Percentiles rank a stretch among this genome's conserved stretches.
These are phyloP conservation scores for Antigone vipio DNA, from an alignment of 2,113 vertebrate genomes.

Conservation along the genomic window DNA sequence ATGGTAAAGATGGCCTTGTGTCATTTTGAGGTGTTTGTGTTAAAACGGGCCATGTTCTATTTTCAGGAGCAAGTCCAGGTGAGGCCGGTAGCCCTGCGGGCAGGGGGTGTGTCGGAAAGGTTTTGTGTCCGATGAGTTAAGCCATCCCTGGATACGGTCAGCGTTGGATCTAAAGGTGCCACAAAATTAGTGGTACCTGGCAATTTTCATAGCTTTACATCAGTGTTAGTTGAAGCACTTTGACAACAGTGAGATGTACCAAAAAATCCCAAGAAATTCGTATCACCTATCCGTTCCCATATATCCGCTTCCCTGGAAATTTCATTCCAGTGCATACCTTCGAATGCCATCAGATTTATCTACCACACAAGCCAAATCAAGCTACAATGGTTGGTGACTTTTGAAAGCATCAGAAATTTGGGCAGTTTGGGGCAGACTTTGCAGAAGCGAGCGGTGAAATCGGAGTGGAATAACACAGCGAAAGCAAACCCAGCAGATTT, in stretches of 20 bases:
- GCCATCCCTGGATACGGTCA: neutral
- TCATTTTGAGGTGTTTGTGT: neutral
- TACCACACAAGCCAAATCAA: neutral
- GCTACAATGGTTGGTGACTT: neutral
- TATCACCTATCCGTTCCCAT: neutral
- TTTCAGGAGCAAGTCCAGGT: neutral
- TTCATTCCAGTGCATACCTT: rapidly evolving
- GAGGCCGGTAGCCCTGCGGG: neutral
- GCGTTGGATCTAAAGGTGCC: neutral
- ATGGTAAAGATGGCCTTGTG: rapidly evolving
- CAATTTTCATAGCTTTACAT: neutral
- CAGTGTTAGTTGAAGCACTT: neutral
- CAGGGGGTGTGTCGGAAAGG: neutral
- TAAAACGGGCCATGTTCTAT: neutral
- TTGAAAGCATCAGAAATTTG: neutral
- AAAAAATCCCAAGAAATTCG: neutral
- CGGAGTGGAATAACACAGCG: neutral
- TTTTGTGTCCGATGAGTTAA: neutral
- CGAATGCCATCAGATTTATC: neutral
- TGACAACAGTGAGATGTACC: neutral
- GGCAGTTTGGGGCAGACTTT: neutral
- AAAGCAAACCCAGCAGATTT: neutral
- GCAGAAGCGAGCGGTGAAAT: neutral
- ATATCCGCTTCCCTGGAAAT: neutral
- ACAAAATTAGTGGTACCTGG: neutral